phyloP scores from a whole-genome alignment of 2,797 vertebrate genomes.

The Alca torda region DNA sequence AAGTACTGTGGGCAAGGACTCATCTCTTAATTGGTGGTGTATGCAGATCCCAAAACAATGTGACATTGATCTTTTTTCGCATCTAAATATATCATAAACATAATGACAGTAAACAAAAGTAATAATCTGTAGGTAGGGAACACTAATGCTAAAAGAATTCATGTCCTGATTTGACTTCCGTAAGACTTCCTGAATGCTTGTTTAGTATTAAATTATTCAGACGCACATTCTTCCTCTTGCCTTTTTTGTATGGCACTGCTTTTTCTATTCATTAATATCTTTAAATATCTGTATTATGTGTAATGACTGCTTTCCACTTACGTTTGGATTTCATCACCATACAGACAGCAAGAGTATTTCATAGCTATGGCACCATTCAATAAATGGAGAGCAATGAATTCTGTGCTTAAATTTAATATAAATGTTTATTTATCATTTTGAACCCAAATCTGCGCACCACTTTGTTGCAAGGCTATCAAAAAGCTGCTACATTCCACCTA shows the following conservation, averaged over 20 bases:
- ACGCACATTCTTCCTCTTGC: not conserved
- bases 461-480: not conserved
- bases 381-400: not conserved
- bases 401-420: not conserved
- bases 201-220: not conserved
- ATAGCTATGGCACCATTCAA: not conserved
- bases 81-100: not conserved
- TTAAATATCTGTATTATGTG: not conserved
- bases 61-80: not conserved
- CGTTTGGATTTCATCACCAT: not conserved
- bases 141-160: not conserved
- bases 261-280: not conserved
- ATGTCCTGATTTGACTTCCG: not conserved
- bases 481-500: not conserved
- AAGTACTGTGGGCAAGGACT: not conserved
- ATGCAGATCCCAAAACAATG: not conserved
- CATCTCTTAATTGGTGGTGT: not conserved
- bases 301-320: not conserved
- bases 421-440: not conserved
- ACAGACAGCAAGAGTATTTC: not conserved
- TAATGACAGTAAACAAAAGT: not conserved
- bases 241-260: not conserved
- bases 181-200: not conserved
- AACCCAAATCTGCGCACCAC: not conserved
- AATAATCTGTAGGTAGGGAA: not conserved